phyloP scores from a whole-genome alignment of 2,113 vertebrate species.

The Nanorana parkeri region DNA sequence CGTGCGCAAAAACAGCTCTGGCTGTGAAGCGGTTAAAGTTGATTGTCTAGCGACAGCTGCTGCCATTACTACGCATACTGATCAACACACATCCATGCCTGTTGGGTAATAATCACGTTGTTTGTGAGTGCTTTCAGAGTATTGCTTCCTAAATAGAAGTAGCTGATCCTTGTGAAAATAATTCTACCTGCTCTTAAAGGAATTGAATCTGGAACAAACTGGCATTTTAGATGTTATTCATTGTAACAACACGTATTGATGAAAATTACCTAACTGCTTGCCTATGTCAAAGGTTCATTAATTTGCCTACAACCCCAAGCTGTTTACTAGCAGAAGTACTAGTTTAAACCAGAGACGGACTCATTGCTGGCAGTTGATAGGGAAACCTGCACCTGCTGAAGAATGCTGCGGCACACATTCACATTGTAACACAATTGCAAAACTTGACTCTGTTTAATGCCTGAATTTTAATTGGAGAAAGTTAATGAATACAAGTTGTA shows the following conservation, averaged over 20 bases:
- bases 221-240: slow-evolving; percentile 10
- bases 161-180: too few relatives aligned
- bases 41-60: background rate
- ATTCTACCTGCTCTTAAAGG: background rate
- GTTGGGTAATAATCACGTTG: background rate
- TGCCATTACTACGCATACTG: background rate
- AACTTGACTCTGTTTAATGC: background rate
- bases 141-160: background rate
- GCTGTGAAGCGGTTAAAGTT: too few relatives aligned
- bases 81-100: background rate
- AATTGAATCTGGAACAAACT: background rate
- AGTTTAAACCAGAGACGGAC: slow-evolving; percentile 41
- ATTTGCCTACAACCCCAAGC: slow-evolving; percentile 26
- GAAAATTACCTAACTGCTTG: background rate
- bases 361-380: slow-evolving; percentile 26
- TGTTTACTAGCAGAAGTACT: slow-evolving; percentile 29
- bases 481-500: slow-evolving; percentile 32
- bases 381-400: slow-evolving; percentile 4
- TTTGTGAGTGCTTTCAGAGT: background rate
- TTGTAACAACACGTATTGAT: background rate
- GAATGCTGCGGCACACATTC: slow-evolving; percentile 3
- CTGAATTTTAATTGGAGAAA: slow-evolving; percentile 8
- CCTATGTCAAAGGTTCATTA: slow-evolving; percentile 42
- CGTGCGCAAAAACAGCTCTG: too few relatives aligned
- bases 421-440: background rate